Percentiles rank a stretch among this genome's conserved stretches.
phyloP scores from a whole-genome alignment of 2,888 invertebrate species.

The Chelonus formosanus region DNA sequence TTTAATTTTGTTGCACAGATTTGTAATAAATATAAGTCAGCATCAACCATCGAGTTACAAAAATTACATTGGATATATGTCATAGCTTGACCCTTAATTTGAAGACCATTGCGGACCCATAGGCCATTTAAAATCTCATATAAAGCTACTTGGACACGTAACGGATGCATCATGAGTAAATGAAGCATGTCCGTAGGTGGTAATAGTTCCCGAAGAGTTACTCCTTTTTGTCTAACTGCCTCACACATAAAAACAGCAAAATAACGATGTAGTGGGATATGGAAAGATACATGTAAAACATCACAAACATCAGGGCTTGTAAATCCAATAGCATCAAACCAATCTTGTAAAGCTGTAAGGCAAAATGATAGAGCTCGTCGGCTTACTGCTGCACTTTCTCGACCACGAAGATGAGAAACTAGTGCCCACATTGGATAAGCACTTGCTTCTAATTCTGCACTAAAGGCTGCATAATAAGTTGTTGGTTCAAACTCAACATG shows the following conservation, averaged over 20 bases:
- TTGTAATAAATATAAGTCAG: conserved; percentile 94
- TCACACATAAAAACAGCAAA: conserved; percentile 87
- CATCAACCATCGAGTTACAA: conserved; percentile 98
- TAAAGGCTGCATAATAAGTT: conserved; percentile 97
- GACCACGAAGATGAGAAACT: conserved; percentile 84
- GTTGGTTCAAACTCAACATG: conserved; percentile 98
- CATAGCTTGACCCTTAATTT: conserved; percentile 99
- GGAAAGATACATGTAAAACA: conserved; percentile 91
- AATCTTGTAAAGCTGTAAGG: conserved; percentile 81
- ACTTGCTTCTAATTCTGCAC: conserved; percentile 95
- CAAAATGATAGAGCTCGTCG: conserved; percentile 81
- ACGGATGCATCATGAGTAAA: conserved; percentile 88
- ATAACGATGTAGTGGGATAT: conserved; percentile 96
- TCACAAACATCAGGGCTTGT: conserved; percentile 76
- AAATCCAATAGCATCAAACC: conserved; percentile 87
- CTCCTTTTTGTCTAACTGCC: conserved; percentile 82
- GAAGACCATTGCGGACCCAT: conserved; percentile 96
- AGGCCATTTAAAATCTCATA: conserved; percentile 93
- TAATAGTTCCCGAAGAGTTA: conserved; percentile 79
- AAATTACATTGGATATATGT: conserved; percentile 98
- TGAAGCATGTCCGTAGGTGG: conserved; percentile 82
- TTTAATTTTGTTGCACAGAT: conserved; percentile 89
- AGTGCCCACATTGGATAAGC: conserved; percentile 99
- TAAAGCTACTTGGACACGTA: conserved; percentile 92
- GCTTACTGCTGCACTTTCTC: conserved; percentile 77